Evolutionary conservation across 2,113 vertebrate species (phyloP), one percentile per base, ranked within the genome.

Genomic region (Phaethornis superciliosus): DNA sequence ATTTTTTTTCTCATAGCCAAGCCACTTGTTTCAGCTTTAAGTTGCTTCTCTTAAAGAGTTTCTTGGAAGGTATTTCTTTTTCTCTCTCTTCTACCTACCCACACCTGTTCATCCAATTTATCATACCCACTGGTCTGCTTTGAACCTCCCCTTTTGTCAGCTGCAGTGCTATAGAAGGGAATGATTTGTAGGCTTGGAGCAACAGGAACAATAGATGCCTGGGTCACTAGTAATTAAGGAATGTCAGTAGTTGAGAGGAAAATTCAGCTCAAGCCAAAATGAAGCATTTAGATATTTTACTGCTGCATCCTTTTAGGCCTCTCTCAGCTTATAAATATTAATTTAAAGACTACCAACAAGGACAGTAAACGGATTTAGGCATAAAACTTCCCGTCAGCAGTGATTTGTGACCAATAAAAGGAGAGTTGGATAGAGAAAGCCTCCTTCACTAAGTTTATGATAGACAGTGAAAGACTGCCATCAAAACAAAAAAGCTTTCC

Each of bases 241-340:
- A 94, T 93, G 97, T 97, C 97, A 97, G 18, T 96, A 97, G 97
- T 98, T 85, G 76, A 97, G 97, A 97, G 96, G 65, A 96, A 97
- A 96, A 95, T 94, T 95, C 90, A 81, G 90, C 91, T 89, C 89
- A 95, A 96, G 84, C 96, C 95, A 95, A 97, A 95, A 93, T 89
- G 95, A 96, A 96, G 96, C 96, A 97, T 97, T 97, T 97, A 96
- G 94, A 88, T 98, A 94, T 97, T 98, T 98, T 97, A 98, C 94
- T 97, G 97, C 97, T 90, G 95, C 96, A 97, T 96, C 85, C 93
- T 98, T 97, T 98, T 95, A 96, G 97, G 94, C 86, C 64, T 90
- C 96, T 98, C 96, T 97, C 65, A 84, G 96, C 97, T 98, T 98
- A 98, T 98, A 98, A 98, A 98, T 98, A 98, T 98, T 98, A 98